phyloP scores from a whole-genome alignment of 2,797 vertebrate species.

The Hyperoplus lanceolatus region DNA sequence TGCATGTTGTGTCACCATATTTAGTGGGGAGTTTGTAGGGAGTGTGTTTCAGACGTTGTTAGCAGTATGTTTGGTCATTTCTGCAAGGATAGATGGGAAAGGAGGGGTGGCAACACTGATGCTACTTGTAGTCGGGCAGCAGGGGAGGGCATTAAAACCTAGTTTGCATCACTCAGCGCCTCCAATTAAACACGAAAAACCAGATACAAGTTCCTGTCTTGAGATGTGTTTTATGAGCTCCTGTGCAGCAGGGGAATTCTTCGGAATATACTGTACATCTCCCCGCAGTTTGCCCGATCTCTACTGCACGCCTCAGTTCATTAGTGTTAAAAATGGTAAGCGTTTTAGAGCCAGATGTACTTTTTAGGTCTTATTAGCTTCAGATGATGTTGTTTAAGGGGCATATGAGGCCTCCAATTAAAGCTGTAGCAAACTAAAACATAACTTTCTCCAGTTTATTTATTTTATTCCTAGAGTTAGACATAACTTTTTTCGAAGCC shows the following conservation, averaged over 20 bases:
- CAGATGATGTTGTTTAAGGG: constrained; percentile 87
- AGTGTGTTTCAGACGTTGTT: constrained; percentile 57
- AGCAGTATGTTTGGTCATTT: constrained; percentile 73
- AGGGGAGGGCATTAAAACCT: constrained; percentile 85
- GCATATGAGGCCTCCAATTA: constrained; percentile 85
- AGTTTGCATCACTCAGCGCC: constrained; percentile 86
- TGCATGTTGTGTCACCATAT: constrained; percentile 53
- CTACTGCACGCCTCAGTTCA: constrained; percentile 82
- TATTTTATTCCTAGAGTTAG: constrained; percentile 57
- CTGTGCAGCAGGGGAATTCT: constrained; percentile 83
- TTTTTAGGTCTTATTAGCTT: constrained; percentile 88
- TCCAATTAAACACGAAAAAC: constrained; percentile 89
- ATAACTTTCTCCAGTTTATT: constrained; percentile 65
- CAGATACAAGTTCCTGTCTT: constrained; percentile 84
- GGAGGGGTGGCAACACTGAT: constrained; percentile 73
- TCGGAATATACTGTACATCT: constrained; percentile 80
- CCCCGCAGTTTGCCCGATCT: constrained; percentile 77
- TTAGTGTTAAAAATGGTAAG: constrained; percentile 88
- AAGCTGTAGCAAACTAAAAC: constrained; percentile 77
- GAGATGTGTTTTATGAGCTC: constrained; percentile 84
- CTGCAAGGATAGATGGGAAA: constrained; percentile 71
- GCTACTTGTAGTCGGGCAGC: constrained; percentile 81
- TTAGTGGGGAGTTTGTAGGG: constrained; percentile 40
- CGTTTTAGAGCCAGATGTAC: constrained; percentile 86
- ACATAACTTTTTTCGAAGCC: constrained; percentile 73